Conservation (phyloP, 2,797 vertebrate species). For the Macroramphosus scolopax region DNA sequence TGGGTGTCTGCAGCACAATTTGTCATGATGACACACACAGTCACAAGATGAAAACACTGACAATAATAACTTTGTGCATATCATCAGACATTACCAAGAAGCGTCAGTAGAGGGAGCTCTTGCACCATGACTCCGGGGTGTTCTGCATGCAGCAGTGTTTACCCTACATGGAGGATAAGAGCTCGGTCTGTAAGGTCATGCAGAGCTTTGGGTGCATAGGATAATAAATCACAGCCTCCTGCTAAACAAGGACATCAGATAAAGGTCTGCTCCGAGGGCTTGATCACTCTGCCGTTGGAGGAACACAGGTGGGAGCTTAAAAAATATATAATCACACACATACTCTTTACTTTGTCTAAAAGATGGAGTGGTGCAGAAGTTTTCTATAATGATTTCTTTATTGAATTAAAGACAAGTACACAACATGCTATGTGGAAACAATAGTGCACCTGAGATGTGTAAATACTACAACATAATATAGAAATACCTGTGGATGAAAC, state of each 20-base stretch:
- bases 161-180: slow-evolving; percentile 23
- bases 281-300: slow-evolving; percentile 46
- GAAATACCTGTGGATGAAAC: too few species aligned
- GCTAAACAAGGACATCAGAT: slow-evolving; percentile 77
- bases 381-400: slow-evolving; percentile 12
- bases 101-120: slow-evolving; percentile 67
- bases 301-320: slow-evolving; percentile 25
- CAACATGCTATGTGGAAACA: not conserved
- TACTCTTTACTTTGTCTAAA: slow-evolving; percentile 3
- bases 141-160: slow-evolving; percentile 29
- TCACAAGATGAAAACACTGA: too few species aligned
- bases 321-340: slow-evolving; percentile 3
- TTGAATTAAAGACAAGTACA: slow-evolving; percentile 3
- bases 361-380: slow-evolving; percentile 21
- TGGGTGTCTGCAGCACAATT: too few species aligned
- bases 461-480: not conserved
- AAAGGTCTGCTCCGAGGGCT: slow-evolving; percentile 60
- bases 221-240: slow-evolving; percentile 64
- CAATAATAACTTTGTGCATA: not conserved
- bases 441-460: not conserved
- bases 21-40: too few species aligned
- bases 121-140: slow-evolving; percentile 42
- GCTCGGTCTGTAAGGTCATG: slow-evolving; percentile 43
- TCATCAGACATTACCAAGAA: not conserved
- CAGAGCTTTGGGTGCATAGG: slow-evolving; percentile 46